Percentiles rank a stretch among this genome's conserved stretches.
Conservation (phyloP, 2,113 vertebrate genomes). For the Miniopterus natalensis region DNA sequence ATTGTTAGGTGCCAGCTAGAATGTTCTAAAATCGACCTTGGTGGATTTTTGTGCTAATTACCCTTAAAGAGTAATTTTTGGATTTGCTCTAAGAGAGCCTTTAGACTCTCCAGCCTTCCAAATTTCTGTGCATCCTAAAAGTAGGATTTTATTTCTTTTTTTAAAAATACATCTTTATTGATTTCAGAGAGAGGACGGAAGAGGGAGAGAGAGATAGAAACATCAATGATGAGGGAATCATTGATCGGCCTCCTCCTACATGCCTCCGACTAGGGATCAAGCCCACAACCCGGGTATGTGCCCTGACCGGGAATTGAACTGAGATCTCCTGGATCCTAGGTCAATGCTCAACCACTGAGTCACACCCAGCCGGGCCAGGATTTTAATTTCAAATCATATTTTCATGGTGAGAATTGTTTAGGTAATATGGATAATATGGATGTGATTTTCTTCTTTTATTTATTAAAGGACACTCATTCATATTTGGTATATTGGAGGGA, state of each 20-base stretch:
- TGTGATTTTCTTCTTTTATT: conserved; percentile 1
- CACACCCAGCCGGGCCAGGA: too few species aligned
- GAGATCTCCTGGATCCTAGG: too few species aligned
- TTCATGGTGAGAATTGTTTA: conserved; percentile 12
- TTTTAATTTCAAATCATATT: conserved; percentile 23
- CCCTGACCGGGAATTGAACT: too few species aligned
- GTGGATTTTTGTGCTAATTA: background rate
- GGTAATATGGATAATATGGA: background rate
- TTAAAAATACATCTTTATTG: too few species aligned
- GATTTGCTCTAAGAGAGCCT: background rate
- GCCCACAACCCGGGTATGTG: too few species aligned
- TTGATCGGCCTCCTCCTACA: too few species aligned
- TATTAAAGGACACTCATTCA: background rate
- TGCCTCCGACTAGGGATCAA: too few species aligned
- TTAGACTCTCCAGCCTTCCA: background rate
- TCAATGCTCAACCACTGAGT: too few species aligned
- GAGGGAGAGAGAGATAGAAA: too few species aligned
- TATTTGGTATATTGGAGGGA: background rate
- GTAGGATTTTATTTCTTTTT: background rate
- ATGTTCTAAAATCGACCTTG: background rate
- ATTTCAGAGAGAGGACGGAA: too few species aligned
- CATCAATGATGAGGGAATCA: too few species aligned
- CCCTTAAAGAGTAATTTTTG: background rate
- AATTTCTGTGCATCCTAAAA: conserved; percentile 24
- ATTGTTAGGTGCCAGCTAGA: background rate